Percentiles rank a stretch among this genome's conserved stretches.
phyloP scores from a whole-genome alignment of 2,797 vertebrate genomes.

The Galagoides demidoff region DNA sequence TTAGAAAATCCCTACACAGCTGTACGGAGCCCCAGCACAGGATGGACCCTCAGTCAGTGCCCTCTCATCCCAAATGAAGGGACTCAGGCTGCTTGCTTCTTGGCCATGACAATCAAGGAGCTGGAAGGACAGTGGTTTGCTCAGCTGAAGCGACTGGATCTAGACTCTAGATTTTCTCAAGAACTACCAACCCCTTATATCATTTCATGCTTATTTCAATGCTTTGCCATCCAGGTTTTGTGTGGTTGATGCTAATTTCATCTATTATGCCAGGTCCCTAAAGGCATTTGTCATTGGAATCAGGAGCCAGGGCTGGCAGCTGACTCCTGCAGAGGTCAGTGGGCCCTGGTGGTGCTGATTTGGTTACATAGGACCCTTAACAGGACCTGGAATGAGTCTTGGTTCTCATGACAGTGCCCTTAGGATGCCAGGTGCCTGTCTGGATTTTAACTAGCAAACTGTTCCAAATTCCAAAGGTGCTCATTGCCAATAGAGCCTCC shows the following conservation, averaged over 20 bases:
- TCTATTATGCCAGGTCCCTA: background rate
- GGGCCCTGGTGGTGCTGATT: background rate
- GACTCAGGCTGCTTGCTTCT: accelerated
- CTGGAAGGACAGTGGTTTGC: accelerated
- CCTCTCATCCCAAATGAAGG: background rate
- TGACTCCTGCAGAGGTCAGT: accelerated
- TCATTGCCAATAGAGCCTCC: accelerated
- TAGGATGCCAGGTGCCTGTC: too few species aligned
- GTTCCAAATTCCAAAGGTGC: background rate
- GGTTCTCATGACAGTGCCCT: background rate
- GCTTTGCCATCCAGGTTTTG: background rate
- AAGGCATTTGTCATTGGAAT: too few species aligned
- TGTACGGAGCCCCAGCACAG: accelerated
- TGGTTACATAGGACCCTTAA: background rate
- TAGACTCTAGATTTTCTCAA: background rate
- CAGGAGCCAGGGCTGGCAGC: background rate
- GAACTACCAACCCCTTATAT: accelerated
- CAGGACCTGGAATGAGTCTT: too few species aligned
- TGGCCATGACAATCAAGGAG: background rate
- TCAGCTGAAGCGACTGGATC: accelerated
- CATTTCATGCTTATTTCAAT: too few species aligned
- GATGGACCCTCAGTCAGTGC: accelerated
- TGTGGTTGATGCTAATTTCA: background rate
- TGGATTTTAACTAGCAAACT: background rate
- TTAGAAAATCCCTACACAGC: background rate